These are phyloP conservation scores for Apogon talboti DNA, from an alignment of 2,797 vertebrate genomes.

Conservation along the genomic window DNA sequence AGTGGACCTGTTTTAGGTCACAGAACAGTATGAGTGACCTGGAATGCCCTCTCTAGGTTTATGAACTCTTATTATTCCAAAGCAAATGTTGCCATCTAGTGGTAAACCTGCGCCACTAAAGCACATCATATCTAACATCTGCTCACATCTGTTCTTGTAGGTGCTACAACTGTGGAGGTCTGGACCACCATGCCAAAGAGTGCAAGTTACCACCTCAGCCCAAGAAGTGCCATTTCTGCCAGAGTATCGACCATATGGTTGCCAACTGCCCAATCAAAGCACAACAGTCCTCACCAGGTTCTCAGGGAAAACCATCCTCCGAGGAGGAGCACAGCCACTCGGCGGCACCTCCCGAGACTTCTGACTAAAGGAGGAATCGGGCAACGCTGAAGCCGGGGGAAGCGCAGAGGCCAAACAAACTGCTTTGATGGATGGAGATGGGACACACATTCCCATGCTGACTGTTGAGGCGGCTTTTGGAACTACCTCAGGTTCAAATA, in stretches of 20 bases:
- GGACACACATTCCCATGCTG: constrained; percentile 52
- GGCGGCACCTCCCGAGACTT: constrained; percentile 80
- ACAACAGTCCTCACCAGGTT: constrained; percentile 89
- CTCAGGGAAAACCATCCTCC: constrained; percentile 89
- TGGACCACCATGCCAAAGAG: constrained; percentile 98
- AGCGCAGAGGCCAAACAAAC: constrained; percentile 82
- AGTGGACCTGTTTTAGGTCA: neutral
- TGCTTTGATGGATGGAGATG: constrained; percentile 67
- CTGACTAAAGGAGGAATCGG: constrained; percentile 68
- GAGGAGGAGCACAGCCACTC: constrained; percentile 83
- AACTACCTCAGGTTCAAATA: constrained; percentile 83
- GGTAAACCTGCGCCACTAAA: constrained; percentile 29
- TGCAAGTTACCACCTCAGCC: constrained; percentile 97
- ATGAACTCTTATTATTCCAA: neutral
- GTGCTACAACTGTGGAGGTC: constrained; percentile 96
- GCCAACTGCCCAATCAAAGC: constrained; percentile 94
- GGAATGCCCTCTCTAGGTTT: constrained; percentile 48
- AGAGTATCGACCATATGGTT: constrained; percentile 96
- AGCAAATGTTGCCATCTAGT: constrained; percentile 61
- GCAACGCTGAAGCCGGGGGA: constrained; percentile 49
- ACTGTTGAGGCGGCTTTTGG: constrained; percentile 79
- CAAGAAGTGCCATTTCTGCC: constrained; percentile 98
- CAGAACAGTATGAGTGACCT: constrained; percentile 46
- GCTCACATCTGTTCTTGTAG: constrained; percentile 65
- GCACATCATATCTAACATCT: neutral